Percentiles rank a stretch among this genome's conserved stretches.
Conservation (phyloP, 2,797 vertebrate species). For the Yasuhikotakia modesta region DNA sequence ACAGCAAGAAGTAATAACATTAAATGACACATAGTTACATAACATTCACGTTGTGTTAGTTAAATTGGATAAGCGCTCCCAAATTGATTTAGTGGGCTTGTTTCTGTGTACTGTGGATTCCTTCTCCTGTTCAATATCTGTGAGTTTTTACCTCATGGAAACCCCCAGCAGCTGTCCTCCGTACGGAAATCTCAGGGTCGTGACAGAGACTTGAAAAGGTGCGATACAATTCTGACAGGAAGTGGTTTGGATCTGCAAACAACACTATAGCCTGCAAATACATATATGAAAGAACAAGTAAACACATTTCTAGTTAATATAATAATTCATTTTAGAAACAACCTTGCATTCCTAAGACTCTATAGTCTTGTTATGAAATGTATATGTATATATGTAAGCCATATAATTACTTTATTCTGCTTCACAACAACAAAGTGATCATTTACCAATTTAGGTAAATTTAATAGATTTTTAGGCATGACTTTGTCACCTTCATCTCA, state of each 20-base stretch:
- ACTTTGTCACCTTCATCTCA: slow-evolving; percentile 30
- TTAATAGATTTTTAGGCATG: slow-evolving; percentile 8
- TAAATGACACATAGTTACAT: neutral
- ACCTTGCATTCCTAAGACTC: neutral
- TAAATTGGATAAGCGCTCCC: neutral
- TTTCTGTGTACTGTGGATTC: neutral
- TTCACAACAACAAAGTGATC: neutral
- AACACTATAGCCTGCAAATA: slow-evolving; percentile 86
- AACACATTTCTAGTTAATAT: neutral
- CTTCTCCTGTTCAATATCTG: neutral
- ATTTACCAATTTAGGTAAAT: neutral
- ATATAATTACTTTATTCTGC: neutral
- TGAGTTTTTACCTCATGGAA: slow-evolving; percentile 86
- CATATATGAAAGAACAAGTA: neutral
- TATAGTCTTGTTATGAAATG: neutral
- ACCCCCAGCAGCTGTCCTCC: slow-evolving; percentile 86
- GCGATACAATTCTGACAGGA: slow-evolving; percentile 87
- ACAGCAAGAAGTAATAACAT: neutral
- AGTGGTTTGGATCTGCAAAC: slow-evolving; percentile 89
- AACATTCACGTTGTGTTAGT: neutral
- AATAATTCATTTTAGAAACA: neutral
- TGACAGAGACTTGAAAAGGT: slow-evolving; percentile 91
- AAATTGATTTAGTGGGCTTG: neutral
- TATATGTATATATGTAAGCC: neutral
- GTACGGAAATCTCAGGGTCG: slow-evolving; percentile 89